Evolutionary conservation across 1,140 invertebrate genomes (phyloP).

Genomic region (Pogonomyrmex barbatus): DNA sequence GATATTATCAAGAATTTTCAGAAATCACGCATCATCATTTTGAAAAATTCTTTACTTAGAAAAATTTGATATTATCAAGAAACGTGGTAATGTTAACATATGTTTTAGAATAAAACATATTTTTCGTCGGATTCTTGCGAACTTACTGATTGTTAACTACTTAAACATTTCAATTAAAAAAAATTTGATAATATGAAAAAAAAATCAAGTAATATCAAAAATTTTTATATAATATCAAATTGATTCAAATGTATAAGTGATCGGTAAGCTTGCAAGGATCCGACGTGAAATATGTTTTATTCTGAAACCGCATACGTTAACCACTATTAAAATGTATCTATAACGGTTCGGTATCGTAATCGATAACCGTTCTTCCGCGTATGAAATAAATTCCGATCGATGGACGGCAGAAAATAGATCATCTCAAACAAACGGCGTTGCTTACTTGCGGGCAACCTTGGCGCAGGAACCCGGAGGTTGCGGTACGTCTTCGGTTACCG

Average conservation of each 20-base stretch:
- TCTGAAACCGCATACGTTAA: background rate
- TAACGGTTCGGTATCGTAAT: constrained; percentile 66
- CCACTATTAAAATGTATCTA: constrained; percentile 53
- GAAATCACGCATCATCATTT: too few species aligned
- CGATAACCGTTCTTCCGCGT: constrained; percentile 71
- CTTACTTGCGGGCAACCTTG: constrained; percentile 68
- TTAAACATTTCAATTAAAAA: too few species aligned
- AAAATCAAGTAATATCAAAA: too few species aligned
- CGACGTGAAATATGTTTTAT: constrained; percentile 11
- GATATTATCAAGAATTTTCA: too few species aligned
- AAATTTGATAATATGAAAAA: too few species aligned
- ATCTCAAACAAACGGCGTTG: constrained; percentile 64
- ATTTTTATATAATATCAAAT: too few species aligned
- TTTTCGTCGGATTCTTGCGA: too few species aligned
- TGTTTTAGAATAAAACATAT: too few species aligned
- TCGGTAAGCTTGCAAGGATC: background rate
- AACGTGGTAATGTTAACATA: too few species aligned
- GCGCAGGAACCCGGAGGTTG: constrained; percentile 76
- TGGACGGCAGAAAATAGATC: constrained; percentile 71
- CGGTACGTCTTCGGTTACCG: constrained; percentile 78
- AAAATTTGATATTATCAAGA: too few species aligned
- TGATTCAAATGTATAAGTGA: background rate
- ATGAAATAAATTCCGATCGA: constrained; percentile 74
- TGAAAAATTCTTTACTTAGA: too few species aligned
- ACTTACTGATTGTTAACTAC: too few species aligned